Evolutionary conservation across 2,113 vertebrate species (phyloP), one percentile per base, ranked within the genome.

Genomic region (Archilochus colubris): DNA sequence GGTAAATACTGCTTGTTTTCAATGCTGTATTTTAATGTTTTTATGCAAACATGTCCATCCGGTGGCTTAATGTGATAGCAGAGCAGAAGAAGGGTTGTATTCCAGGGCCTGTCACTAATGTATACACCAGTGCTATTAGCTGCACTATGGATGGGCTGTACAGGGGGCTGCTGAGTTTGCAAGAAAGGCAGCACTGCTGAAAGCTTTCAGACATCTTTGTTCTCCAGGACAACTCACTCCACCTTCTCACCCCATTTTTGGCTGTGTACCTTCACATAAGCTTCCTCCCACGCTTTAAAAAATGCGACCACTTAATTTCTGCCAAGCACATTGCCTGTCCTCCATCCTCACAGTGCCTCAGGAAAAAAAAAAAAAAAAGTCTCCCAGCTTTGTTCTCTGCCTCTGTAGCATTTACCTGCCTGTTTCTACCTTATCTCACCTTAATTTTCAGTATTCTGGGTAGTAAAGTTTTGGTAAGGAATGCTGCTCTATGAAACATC

Each of bases 1-100:
- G 14, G 66, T 82, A 94, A 88, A 92, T 53, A 92, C 25, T 55
- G 54, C 28, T 10, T 25, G 51, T 72, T 93, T 68, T 27, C 92
- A 93, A 58, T 30, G 31, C n/a, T 83, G 14, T 69, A 33, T 78
- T 95, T 92, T 67, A 83, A 74, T 80, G 36, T 8, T 70, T 88
- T 87, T 76, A 46, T 80, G 57, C 51, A 88, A 91, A 93, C 88
- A 79, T 8, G 15, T 92, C 86, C 69, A 92, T 75, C 80, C 4
- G 0, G 67, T 86, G 69, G 40, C 30, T 54, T 24, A 62, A 62
- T 18, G 7, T 10, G 23, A 43, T 28, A 59, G 50, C 55, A 58
- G 57, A 67, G 63, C 51, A 74, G 53, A 57, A 77, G 57, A 84
- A 54, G 24, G 10, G 5, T 28, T 89, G 40, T 69, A 27, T 67